phyloP scores from a whole-genome alignment of 1,140 invertebrate species.

The Rhyzopertha dominica region DNA sequence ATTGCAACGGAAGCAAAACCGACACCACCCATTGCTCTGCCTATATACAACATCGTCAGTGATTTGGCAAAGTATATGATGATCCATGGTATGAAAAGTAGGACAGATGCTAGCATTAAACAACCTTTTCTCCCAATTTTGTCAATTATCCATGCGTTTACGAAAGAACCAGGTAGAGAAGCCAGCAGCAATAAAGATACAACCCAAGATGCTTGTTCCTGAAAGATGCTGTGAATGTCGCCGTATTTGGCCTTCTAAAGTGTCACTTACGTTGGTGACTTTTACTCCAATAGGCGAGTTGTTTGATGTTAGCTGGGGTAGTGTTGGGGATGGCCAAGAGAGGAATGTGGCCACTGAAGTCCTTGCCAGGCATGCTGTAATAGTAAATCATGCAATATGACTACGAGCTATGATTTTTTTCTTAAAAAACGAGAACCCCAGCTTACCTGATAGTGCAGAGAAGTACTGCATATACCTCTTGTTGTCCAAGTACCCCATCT shows the following conservation, averaged over 20 bases:
- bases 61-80: constrained; percentile 43
- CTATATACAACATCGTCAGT: constrained; percentile 44
- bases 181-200: constrained; percentile 51
- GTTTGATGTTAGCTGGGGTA: constrained; percentile 45
- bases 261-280: constrained; percentile 25
- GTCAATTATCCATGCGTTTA: constrained; percentile 53
- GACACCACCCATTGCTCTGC: constrained; percentile 53
- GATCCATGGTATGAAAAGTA: constrained; percentile 50
- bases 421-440: too few relatives aligned
- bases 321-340: constrained; percentile 51
- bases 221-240: constrained; percentile 33
- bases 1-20: constrained; percentile 49
- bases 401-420: too few relatives aligned
- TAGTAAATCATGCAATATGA: too few relatives aligned
- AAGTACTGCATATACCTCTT: too few relatives aligned
- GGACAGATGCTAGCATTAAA: constrained; percentile 46
- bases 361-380: constrained; percentile 43
- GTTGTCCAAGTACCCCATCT: too few relatives aligned
- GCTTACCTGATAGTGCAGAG: too few relatives aligned
- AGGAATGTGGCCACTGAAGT: constrained; percentile 43
- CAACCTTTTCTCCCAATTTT: constrained; percentile 51
- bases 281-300: constrained; percentile 38
- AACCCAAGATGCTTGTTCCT: constrained; percentile 52
- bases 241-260: neutral
- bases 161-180: constrained; percentile 47